A percentile compares a stretch with the other conserved stretches of the same genome.
Conservation (phyloP, 1,140 invertebrate species). For the Drosophila punjabiensis region DNA sequence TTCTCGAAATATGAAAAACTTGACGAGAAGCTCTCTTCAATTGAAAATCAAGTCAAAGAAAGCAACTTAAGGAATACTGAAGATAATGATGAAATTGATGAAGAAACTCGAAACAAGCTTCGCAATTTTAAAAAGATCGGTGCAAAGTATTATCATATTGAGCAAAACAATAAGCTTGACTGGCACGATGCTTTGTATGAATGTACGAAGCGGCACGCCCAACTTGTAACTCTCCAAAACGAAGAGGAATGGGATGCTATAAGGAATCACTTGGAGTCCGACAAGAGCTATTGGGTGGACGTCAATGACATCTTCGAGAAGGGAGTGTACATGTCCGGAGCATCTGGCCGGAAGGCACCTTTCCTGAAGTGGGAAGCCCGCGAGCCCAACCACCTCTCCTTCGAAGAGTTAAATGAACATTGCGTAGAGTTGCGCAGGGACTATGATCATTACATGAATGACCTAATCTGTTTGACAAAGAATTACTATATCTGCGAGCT, state of each 20-base stretch:
- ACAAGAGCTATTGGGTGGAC: conserved; percentile 4
- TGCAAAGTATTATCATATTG: background rate
- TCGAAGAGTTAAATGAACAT: background rate
- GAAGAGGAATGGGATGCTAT: background rate
- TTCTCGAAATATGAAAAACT: background rate
- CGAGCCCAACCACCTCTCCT: background rate
- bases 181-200: background rate
- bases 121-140: background rate
- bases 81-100: background rate
- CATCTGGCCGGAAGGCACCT: background rate
- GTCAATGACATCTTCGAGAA: background rate
- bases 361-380: background rate
- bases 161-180: background rate
- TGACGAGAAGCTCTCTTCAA: background rate
- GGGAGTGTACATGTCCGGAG: background rate
- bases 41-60: background rate
- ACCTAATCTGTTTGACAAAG: background rate
- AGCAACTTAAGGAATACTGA: background rate
- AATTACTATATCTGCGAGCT: background rate
- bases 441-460: conserved; percentile 7
- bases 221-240: background rate
- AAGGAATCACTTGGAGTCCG: background rate
- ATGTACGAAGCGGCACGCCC: fast-evolving
- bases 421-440: background rate
- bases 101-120: too few species aligned